These are phyloP conservation scores for Felis chaus DNA, from an alignment of 2,113 vertebrate species.

Conservation along the genomic window DNA sequence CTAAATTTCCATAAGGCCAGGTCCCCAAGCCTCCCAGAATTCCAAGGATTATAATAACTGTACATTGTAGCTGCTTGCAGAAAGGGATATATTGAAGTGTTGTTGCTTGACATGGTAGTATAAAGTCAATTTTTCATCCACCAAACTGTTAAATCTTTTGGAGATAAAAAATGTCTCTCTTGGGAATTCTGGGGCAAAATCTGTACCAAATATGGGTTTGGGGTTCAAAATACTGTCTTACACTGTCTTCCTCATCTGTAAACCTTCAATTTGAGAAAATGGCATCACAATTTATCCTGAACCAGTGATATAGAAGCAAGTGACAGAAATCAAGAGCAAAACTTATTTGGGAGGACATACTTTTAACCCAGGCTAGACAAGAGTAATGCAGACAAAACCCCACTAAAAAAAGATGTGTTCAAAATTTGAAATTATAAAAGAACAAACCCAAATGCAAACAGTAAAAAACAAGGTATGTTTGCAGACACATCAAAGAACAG, in stretches of 20 bases:
- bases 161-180: not conserved
- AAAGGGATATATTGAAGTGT: not conserved
- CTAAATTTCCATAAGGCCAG: not conserved
- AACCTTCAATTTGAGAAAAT: not conserved
- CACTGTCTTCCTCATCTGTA: not conserved
- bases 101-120: not conserved
- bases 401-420: not conserved
- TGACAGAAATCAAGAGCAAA: not conserved
- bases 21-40: not conserved
- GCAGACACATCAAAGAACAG: not conserved
- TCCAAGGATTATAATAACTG: not conserved
- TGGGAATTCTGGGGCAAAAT: not conserved
- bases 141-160: not conserved
- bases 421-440: not conserved
- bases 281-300: not conserved
- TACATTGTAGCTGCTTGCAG: not conserved
- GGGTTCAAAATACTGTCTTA: not conserved
- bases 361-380: not conserved
- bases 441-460: not conserved
- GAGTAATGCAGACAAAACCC: not conserved
- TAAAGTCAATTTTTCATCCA: not conserved
- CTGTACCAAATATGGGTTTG: not conserved
- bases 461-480: not conserved
- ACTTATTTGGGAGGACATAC: not conserved
- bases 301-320: not conserved